Conservation (phyloP, 92 coral and sea anemone species). For the Desmophyllum pertusum region DNA sequence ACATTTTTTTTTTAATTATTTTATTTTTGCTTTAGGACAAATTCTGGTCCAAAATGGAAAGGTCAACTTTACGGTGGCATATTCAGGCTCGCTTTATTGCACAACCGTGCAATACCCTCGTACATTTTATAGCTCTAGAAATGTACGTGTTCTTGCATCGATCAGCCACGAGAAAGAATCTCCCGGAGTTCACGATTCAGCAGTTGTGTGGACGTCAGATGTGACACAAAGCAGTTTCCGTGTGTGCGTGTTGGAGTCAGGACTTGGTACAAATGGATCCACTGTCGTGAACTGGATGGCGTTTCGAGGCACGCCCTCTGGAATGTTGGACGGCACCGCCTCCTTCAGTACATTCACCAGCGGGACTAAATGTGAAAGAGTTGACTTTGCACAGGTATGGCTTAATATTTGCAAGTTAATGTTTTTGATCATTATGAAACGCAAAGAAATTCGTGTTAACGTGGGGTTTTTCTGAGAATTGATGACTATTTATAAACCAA, state of each 20-base stretch:
- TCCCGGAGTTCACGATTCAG: conserved; percentile 44
- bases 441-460: neutral
- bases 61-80: conserved; percentile 35
- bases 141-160: conserved; percentile 51
- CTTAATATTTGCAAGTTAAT: too few species aligned
- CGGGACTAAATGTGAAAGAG: conserved; percentile 54
- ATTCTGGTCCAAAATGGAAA: conserved; percentile 46
- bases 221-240: conserved; percentile 42
- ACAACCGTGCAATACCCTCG: conserved; percentile 35
- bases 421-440: neutral
- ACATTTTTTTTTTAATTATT: neutral
- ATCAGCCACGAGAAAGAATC: conserved; percentile 31
- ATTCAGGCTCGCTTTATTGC: conserved; percentile 31
- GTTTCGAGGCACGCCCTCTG: conserved; percentile 53
- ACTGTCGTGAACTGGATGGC: conserved; percentile 59
- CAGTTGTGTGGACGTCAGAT: conserved; percentile 56
- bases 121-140: conserved; percentile 27
- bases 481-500: neutral
- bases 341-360: conserved; percentile 58
- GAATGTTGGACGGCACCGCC: conserved; percentile 44
- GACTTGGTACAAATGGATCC: conserved; percentile 53
- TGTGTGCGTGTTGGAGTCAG: conserved; percentile 55
- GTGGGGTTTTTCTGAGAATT: neutral
- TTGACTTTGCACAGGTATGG: conserved; percentile 49
- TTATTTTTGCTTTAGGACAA: conserved; percentile 15